These are phyloP conservation scores for Sycophaga agraensis DNA, from an alignment of 1,140 invertebrate species.

Conservation along the genomic window DNA sequence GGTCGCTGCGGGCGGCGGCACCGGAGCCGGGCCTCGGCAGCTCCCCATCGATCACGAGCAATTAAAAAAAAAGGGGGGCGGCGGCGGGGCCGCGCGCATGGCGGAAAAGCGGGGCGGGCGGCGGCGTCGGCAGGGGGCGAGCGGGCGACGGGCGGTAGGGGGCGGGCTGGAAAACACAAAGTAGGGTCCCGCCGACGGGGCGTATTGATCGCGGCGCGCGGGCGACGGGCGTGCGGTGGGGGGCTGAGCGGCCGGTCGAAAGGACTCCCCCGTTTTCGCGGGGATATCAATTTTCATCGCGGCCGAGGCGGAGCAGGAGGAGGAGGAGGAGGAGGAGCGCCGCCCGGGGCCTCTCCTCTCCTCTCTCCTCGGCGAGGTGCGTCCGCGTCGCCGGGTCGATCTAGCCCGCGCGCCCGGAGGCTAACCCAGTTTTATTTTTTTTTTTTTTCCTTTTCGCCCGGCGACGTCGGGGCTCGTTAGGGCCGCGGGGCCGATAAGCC, in stretches of 20 bases:
- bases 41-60: no score
- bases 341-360: background rate
- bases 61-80: no score
- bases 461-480: no score
- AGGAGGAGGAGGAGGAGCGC: background rate
- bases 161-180: no score
- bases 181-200: no score
- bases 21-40: no score
- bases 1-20: no score
- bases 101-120: background rate
- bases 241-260: constrained; percentile 8
- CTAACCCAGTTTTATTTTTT: constrained; percentile 34
- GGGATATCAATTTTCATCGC: constrained; percentile 29
- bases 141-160: constrained; percentile 13
- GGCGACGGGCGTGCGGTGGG: no score
- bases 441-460: no score
- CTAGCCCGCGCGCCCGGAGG: no score
- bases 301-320: background rate
- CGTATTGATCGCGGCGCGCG: constrained; percentile 29
- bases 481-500: no score
- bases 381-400: no score
- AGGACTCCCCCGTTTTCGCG: constrained; percentile 19
- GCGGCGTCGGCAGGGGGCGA: constrained; percentile 13
- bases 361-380: background rate
- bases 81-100: background rate